Evolutionary conservation across 2,888 invertebrate species (phyloP).

Genomic region (Blastobasis adustella): DNA sequence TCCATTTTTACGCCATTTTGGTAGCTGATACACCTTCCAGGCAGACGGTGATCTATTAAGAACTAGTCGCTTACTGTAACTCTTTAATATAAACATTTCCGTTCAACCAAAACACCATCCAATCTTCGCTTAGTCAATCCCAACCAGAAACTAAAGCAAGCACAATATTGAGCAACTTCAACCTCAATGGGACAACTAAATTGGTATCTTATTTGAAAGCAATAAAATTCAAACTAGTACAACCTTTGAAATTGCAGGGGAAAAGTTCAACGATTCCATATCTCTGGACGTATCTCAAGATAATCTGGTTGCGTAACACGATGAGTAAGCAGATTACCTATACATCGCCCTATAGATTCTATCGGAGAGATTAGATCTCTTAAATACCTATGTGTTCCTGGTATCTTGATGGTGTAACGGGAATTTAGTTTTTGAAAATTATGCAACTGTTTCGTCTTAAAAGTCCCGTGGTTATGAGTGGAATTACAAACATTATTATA

Average conservation of each 20-base stretch:
- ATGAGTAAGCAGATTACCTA: background rate
- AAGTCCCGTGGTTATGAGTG: background rate
- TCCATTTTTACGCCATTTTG: too few species aligned
- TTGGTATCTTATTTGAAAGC: too few species aligned
- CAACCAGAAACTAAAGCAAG: too few species aligned
- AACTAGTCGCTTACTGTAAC: too few species aligned
- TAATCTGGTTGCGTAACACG: constrained; percentile 2
- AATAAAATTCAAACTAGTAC: background rate
- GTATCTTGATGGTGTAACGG: background rate
- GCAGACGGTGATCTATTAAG: too few species aligned
- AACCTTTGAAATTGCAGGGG: background rate
- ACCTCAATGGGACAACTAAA: too few species aligned
- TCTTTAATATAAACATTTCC: too few species aligned
- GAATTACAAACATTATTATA: constrained; percentile 9
- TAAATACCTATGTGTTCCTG: background rate
- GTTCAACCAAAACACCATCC: too few species aligned
- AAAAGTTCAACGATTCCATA: constrained; percentile 3
- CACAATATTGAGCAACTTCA: too few species aligned
- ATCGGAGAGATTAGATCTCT: background rate
- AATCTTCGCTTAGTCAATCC: too few species aligned
- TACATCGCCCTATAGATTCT: background rate
- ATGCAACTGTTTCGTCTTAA: too few species aligned
- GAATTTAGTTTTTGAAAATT: constrained; percentile 3
- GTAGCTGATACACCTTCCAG: too few species aligned
- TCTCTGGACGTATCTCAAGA: background rate